Percentiles rank a stretch among this genome's conserved stretches.
phyloP scores from a whole-genome alignment of 2,797 vertebrate genomes.

The Gymnocypris eckloni region DNA sequence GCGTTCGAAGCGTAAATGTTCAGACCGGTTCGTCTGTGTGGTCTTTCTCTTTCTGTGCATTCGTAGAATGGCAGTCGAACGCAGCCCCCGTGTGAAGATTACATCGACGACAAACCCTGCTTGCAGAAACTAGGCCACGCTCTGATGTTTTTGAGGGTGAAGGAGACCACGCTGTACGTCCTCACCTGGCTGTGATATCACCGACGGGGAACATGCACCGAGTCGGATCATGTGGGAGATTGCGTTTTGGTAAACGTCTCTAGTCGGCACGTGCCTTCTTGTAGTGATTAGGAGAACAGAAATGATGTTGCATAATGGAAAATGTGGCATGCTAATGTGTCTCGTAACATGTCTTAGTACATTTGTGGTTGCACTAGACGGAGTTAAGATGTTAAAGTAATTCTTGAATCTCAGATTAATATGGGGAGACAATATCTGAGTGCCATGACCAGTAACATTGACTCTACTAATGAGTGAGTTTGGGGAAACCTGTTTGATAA shows the following conservation, averaged over 20 bases:
- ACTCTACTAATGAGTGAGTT: not conserved
- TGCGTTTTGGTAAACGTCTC: not conserved
- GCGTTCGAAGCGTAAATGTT: conserved; percentile 31
- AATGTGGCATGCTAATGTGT: conserved; percentile 3
- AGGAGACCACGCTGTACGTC: conserved; percentile 69
- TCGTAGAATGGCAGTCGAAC: conserved; percentile 31
- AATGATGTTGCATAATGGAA: conserved; percentile 15
- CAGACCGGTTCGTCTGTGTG: conserved; percentile 56
- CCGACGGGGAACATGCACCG: not conserved
- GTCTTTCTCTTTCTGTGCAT: conserved; percentile 42
- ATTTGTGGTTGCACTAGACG: not conserved
- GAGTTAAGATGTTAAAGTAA: not conserved
- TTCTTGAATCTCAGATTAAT: not conserved
- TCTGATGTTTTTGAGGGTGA: conserved; percentile 74
- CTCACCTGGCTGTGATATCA: conserved; percentile 67
- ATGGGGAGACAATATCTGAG: not conserved
- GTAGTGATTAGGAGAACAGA: not conserved
- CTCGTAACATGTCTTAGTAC: not conserved
- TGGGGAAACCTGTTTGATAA: conserved; percentile 17
- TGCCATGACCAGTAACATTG: not conserved
- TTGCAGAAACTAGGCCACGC: conserved; percentile 77
- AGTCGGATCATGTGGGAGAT: conserved; percentile 9
- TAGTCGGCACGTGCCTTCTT: not conserved
- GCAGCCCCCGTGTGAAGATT: conserved; percentile 67
- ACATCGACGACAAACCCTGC: conserved; percentile 70